Evolutionary conservation across 92 coral and sea anemone species (phyloP).

Genomic region (Nematostella vectensis): DNA sequence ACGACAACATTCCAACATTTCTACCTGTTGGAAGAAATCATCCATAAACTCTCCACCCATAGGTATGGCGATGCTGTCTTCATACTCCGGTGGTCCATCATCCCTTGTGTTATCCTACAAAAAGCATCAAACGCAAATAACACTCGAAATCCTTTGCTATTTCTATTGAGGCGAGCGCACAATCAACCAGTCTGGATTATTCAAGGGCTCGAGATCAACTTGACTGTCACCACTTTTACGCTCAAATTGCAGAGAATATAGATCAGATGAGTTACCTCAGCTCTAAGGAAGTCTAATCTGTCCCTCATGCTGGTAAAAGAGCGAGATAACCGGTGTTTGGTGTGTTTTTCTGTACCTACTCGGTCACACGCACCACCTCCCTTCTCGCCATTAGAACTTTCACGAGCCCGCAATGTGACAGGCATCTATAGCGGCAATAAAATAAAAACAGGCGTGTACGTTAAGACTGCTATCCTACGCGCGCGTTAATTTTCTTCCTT

Average conservation of each 20-base stretch:
- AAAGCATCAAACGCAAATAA: too few relatives aligned
- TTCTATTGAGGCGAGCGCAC: too few relatives aligned
- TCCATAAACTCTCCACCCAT: constrained; percentile 64
- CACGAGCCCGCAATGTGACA: constrained; percentile 5
- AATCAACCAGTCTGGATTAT: too few relatives aligned
- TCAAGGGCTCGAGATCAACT: too few relatives aligned
- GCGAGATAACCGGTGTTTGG: background rate
- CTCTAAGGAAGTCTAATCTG: constrained; percentile 30
- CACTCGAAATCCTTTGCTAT: too few relatives aligned
- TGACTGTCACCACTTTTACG: too few relatives aligned
- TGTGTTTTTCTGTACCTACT: background rate
- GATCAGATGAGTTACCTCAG: constrained; percentile 23
- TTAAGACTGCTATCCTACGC: too few relatives aligned
- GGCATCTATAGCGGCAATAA: too few relatives aligned
- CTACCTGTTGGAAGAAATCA: constrained; percentile 55
- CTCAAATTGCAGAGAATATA: too few relatives aligned
- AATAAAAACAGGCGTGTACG: too few relatives aligned
- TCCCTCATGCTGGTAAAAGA: constrained; percentile 46
- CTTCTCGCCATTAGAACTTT: constrained; percentile 31
- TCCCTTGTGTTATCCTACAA: constrained; percentile 27
- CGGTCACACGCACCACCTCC: constrained; percentile 48
- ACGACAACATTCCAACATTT: background rate
- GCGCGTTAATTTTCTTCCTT: too few relatives aligned
- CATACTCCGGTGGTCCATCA: constrained; percentile 43
- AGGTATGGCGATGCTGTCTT: constrained; percentile 25